Conservation (phyloP, 2,113 vertebrate genomes). For the Oryzias woworae region DNA sequence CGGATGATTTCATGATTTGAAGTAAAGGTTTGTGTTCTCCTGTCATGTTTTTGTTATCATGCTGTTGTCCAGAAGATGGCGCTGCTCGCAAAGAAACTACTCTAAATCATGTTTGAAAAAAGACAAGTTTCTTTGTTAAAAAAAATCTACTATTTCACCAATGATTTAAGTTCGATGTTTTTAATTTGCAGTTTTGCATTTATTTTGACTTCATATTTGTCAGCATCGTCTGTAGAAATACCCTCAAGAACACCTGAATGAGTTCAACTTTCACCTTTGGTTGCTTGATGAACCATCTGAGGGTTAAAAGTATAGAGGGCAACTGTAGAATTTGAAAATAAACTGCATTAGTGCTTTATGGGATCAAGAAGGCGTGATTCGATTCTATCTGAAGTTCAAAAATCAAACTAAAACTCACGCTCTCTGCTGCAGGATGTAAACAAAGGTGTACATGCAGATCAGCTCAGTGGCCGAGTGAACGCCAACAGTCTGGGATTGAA, state of each 20-base stretch:
- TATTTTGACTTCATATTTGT: not conserved
- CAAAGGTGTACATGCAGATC: no score
- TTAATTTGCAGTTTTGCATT: not conserved
- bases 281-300: not conserved
- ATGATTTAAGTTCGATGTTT: not conserved
- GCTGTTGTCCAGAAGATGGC: constrained; percentile 15
- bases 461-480: no score
- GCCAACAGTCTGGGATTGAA: no score
- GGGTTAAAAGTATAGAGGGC: not conserved
- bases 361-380: no score
- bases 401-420: no score
- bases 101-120: no score
- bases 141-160: not conserved
- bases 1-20: no score
- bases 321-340: not conserved
- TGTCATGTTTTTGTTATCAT: not conserved
- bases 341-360: no score
- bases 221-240: not conserved
- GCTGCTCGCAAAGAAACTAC: constrained; percentile 16
- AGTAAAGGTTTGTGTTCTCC: no score
- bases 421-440: no score
- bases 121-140: not conserved
- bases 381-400: no score
- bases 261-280: not conserved
- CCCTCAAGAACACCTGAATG: not conserved